Evolutionary conservation across 2,888 invertebrate species (phyloP).

Genomic region (Rotaria socialis): DNA sequence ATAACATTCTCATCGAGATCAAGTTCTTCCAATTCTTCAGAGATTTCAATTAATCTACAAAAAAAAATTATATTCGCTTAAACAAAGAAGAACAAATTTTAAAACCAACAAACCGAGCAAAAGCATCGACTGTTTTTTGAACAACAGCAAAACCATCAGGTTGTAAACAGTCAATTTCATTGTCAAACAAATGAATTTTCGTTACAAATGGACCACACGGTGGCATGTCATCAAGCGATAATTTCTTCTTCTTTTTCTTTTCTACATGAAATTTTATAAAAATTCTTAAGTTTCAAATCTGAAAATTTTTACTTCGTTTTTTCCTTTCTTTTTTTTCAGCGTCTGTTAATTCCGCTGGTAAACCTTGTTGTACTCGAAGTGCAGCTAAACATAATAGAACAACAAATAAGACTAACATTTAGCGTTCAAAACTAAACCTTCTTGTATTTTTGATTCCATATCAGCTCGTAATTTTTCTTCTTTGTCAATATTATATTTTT

Average conservation of each 20-base stretch:
- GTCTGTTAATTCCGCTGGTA: neutral
- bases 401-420: neutral
- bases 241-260: slow-evolving; percentile 52
- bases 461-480: slow-evolving; percentile 53
- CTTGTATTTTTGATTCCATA: slow-evolving; percentile 51
- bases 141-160: slow-evolving; percentile 47
- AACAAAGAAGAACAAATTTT: neutral
- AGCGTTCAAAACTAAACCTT: slow-evolving; percentile 48
- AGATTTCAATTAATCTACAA: slow-evolving; percentile 54
- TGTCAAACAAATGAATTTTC: slow-evolving; percentile 58
- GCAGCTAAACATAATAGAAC: neutral
- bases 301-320: slow-evolving; percentile 38
- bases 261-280: neutral
- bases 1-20: slow-evolving; percentile 58
- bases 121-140: neutral
- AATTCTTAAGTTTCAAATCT: neutral
- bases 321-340: slow-evolving; percentile 37
- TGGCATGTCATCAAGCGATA: slow-evolving; percentile 51
- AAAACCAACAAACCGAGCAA: neutral
- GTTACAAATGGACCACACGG: slow-evolving; percentile 56
- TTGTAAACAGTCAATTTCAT: slow-evolving; percentile 55
- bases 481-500: slow-evolving; percentile 50
- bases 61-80: neutral
- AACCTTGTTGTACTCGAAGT: slow-evolving; percentile 36
- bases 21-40: slow-evolving; percentile 55